Evolutionary conservation across 2,888 invertebrate genomes (phyloP).

Genomic region (Tanypteryx hageni): DNA sequence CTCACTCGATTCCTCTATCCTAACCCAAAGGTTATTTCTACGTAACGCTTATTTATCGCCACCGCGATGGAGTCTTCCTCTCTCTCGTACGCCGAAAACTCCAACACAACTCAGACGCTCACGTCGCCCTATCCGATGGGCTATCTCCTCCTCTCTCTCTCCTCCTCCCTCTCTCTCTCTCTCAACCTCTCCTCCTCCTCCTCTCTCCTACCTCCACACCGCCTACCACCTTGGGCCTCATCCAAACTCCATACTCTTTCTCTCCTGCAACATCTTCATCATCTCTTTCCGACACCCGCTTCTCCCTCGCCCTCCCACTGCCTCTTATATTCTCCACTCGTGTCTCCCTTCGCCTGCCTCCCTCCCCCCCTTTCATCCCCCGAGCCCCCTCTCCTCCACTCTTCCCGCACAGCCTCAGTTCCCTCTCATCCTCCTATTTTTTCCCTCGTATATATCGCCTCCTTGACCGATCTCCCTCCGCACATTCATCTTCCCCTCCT

Average conservation of each 20-base stretch:
- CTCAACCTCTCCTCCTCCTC: background rate
- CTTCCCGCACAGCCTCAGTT: background rate
- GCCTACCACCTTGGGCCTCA: constrained; percentile 56
- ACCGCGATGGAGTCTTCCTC: constrained; percentile 1
- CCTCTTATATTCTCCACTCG: background rate
- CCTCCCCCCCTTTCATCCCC: background rate
- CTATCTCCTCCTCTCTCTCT: background rate
- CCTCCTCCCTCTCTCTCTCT: background rate
- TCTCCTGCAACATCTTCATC: constrained; percentile 59
- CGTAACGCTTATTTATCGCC: constrained; percentile 50
- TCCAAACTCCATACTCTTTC: constrained; percentile 60
- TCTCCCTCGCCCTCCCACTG: background rate
- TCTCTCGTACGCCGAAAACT: constrained; percentile 48
- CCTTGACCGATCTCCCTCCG: constrained; percentile 12
- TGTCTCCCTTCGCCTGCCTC: background rate
- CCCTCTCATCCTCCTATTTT: background rate
- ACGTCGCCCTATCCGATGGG: background rate
- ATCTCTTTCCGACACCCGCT: constrained; percentile 56
- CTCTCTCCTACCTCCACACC: background rate
- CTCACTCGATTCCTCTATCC: background rate
- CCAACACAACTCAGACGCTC: constrained; percentile 51
- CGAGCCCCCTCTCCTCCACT: background rate
- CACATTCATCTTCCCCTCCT: background rate
- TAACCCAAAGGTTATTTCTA: constrained; percentile 43
- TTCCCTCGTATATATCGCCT: background rate